These are phyloP conservation scores for Puntigrus tetrazona DNA, from an alignment of 2,113 vertebrate species.

Conservation along the genomic window DNA sequence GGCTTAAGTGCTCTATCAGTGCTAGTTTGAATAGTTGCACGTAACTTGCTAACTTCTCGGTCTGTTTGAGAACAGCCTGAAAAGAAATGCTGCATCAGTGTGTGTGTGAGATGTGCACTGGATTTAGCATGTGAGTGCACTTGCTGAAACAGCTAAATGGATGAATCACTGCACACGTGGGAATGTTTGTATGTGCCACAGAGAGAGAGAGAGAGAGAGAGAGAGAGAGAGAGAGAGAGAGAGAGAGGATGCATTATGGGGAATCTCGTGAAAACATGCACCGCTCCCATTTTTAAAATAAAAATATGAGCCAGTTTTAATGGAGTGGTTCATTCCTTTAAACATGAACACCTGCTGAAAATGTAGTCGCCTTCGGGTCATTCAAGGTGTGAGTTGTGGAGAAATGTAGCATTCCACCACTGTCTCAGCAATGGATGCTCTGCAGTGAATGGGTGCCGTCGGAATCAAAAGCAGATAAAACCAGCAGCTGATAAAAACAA, in stretches of 20 bases:
- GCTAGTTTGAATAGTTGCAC: slow-evolving; percentile 18
- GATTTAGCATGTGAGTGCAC: slow-evolving; percentile 22
- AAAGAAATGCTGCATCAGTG: slow-evolving; percentile 30
- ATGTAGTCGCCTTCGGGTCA: too few species aligned
- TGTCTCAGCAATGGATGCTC: too few species aligned
- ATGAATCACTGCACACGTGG: slow-evolving; percentile 21
- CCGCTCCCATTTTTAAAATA: neutral
- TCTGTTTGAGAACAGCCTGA: slow-evolving; percentile 19
- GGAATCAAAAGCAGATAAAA: neutral
- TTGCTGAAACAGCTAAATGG: slow-evolving; percentile 30
- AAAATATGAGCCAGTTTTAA: neutral
- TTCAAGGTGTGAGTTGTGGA: too few species aligned
- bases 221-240: neutral
- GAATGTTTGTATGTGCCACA: slow-evolving; percentile 22
- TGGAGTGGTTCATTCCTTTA: neutral
- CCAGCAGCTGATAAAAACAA: too few species aligned
- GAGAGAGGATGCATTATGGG: neutral
- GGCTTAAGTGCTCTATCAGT: neutral
- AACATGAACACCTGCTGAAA: too few species aligned
- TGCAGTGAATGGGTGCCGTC: neutral
- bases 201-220: too few species aligned
- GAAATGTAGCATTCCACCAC: too few species aligned
- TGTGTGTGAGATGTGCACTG: slow-evolving; percentile 3
- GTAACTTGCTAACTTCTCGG: neutral
- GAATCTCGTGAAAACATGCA: neutral